A percentile compares a stretch with the other conserved stretches of the same genome.
Conservation (phyloP, 2,113 vertebrate genomes). For the Microtus montanus region DNA sequence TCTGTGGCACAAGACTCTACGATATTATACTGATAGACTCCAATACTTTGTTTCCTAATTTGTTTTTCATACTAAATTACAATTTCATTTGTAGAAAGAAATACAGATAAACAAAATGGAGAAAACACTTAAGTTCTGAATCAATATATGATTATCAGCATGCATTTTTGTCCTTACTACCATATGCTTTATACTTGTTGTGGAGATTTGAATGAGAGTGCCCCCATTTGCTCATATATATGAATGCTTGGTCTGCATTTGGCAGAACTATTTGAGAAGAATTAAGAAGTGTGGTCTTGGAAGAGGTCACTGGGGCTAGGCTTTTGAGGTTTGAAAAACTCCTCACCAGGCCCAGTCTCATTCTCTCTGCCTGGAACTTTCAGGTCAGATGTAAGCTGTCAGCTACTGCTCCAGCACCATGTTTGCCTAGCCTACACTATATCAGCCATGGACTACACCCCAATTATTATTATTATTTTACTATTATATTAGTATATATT, state of each 20-base stretch:
- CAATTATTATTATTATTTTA: no score
- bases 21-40: not conserved
- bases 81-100: conserved; percentile 25
- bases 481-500: no score
- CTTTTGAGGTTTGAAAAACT: not conserved
- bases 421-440: not conserved
- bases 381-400: not conserved
- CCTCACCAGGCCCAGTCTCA: not conserved
- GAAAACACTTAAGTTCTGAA: conserved; percentile 38
- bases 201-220: not conserved
- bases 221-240: not conserved
- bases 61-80: conserved; percentile 28
- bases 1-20: not conserved
- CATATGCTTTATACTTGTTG: not conserved
- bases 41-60: conserved; percentile 8
- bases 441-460: not conserved
- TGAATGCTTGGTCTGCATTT: not conserved
- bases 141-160: not conserved
- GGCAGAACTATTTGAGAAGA: not conserved
- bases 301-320: not conserved
- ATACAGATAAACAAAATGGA: not conserved
- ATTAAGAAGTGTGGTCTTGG: not conserved
- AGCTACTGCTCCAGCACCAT: not conserved
- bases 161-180: not conserved
- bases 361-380: not conserved